Evolutionary conservation across 2,113 vertebrate genomes (phyloP).

Genomic region (Dissostichus mawsoni): DNA sequence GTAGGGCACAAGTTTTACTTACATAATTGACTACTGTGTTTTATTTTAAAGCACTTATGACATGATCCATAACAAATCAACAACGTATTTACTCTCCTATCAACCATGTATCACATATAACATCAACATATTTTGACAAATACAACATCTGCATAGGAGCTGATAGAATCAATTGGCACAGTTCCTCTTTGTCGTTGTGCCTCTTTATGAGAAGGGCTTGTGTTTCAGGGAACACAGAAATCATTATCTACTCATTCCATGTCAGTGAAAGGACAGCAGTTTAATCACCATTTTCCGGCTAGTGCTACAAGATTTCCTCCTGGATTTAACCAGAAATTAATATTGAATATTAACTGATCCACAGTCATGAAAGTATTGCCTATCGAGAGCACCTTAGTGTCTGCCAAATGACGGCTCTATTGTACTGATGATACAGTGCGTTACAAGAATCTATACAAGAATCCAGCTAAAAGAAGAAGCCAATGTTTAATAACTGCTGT

Average conservation of each 20-base stretch:
- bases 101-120: background rate
- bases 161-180: constrained; percentile 2
- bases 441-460: background rate
- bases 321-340: background rate
- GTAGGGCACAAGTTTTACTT: background rate
- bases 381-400: background rate
- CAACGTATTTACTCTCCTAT: background rate
- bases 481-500: background rate
- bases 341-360: background rate
- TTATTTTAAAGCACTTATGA: no score
- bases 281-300: background rate
- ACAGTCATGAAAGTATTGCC: constrained; percentile 1
- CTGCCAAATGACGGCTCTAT: background rate
- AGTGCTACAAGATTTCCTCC: background rate
- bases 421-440: background rate
- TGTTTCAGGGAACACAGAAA: background rate
- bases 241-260: background rate
- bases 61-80: no score
- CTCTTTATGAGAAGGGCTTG: background rate
- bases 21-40: background rate
- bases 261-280: background rate
- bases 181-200: background rate
- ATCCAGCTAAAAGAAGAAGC: background rate
- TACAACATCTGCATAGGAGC: background rate
- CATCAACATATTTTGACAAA: background rate